Conservation (phyloP, 1,140 invertebrate species). For the Lethrus apterus region DNA sequence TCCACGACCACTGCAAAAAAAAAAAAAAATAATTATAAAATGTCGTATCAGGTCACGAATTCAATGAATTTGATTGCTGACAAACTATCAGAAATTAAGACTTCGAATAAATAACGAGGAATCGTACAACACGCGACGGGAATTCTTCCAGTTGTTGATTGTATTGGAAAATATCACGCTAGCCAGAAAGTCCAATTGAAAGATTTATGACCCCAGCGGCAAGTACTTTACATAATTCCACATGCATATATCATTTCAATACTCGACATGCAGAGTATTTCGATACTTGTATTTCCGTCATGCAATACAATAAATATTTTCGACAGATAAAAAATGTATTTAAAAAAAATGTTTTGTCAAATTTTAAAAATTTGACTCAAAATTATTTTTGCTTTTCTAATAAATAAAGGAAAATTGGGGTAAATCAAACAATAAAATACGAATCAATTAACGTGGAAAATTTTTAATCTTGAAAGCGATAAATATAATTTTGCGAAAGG, state of each 20-base stretch:
- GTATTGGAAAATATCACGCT: slow-evolving; percentile 7
- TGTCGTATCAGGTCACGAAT: slow-evolving; percentile 2
- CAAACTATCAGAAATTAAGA: slow-evolving; percentile 8
- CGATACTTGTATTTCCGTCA: too few relatives aligned
- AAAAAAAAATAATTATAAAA: slow-evolving; percentile 17
- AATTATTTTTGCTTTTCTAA: too few relatives aligned
- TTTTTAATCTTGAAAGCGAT: slow-evolving; percentile 13
- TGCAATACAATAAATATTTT: too few relatives aligned
- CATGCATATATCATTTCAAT: too few relatives aligned
- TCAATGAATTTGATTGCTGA: slow-evolving; percentile 9
- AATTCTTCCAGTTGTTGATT: slow-evolving; percentile 7
- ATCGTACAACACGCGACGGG: slow-evolving; percentile 7
- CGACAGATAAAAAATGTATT: too few relatives aligned
- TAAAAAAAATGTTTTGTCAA: too few relatives aligned
- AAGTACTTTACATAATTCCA: too few relatives aligned
- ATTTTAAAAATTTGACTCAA: too few relatives aligned
- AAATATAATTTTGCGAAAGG: slow-evolving; percentile 18
- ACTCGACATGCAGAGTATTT: too few relatives aligned
- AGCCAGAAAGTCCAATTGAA: slow-evolving; percentile 6
- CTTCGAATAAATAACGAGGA: slow-evolving; percentile 3
- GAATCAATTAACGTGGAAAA: slow-evolving; percentile 7
- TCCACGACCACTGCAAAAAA: slow-evolving; percentile 37
- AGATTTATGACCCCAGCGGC: background rate
- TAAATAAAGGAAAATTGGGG: too few relatives aligned
- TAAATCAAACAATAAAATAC: too few relatives aligned